A percentile compares a stretch with the other conserved stretches of the same genome.
Conservation (phyloP, 2,888 invertebrate species). For the Andrena fulva region DNA sequence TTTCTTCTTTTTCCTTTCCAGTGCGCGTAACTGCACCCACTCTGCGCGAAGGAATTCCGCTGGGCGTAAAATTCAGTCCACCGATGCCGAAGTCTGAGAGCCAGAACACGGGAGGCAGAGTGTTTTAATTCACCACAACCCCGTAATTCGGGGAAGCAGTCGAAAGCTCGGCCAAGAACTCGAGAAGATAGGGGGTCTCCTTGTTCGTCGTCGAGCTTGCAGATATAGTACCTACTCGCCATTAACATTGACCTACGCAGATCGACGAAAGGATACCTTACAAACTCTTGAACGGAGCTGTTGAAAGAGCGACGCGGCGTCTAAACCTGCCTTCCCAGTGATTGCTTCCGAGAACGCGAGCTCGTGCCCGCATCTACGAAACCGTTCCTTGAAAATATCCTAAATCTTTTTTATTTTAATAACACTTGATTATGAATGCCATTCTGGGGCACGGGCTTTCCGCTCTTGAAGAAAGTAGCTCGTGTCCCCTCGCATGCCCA, state of each 20-base stretch:
- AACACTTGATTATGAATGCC: neutral
- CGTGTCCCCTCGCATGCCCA: neutral
- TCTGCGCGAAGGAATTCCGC: constrained; percentile 9
- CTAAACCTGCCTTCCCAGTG: neutral
- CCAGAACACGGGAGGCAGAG: constrained; percentile 34
- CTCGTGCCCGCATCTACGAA: too few species aligned
- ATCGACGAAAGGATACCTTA: neutral
- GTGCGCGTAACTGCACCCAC: constrained; percentile 41
- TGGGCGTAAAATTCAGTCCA: constrained; percentile 45
- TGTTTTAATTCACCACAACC: constrained; percentile 33
- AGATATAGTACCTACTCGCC: neutral
- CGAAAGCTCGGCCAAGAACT: constrained; percentile 27
- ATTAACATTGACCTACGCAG: neutral
- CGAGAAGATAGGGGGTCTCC: constrained; percentile 16
- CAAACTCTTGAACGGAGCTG: neutral
- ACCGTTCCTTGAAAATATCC: neutral
- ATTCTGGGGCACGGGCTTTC: too few species aligned
- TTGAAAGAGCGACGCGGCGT: neutral
- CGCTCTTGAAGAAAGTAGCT: too few species aligned
- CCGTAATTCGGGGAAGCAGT: constrained; percentile 40
- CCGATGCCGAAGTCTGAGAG: constrained; percentile 15
- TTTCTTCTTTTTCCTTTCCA: constrained; percentile 6
- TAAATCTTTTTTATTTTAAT: too few species aligned
- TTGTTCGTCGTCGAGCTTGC: constrained; percentile 17
- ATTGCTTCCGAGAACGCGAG: neutral